These are phyloP conservation scores for Nomada ferruginata DNA, from an alignment of 2,888 invertebrate species.

Conservation along the genomic window DNA sequence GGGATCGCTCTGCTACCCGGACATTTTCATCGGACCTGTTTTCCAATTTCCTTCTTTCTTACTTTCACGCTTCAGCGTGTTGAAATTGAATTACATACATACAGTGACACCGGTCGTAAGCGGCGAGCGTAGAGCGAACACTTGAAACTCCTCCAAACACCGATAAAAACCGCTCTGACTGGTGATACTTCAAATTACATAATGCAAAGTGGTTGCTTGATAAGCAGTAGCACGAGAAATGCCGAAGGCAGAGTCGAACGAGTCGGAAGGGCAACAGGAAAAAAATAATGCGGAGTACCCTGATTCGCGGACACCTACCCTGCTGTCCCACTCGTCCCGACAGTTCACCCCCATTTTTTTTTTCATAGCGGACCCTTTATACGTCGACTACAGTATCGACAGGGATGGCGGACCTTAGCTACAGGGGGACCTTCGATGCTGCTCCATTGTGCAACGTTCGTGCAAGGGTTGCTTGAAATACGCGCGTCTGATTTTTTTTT, in stretches of 20 bases:
- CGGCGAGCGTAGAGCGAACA: neutral
- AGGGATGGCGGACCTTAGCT: slow-evolving; percentile 65
- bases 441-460: slow-evolving; percentile 64
- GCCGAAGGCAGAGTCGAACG: slow-evolving; percentile 15
- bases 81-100: slow-evolving; percentile 47
- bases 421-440: slow-evolving; percentile 51
- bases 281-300: slow-evolving; percentile 44
- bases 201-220: slow-evolving; percentile 23
- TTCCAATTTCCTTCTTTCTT: slow-evolving; percentile 64
- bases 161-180: slow-evolving; percentile 1
- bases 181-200: slow-evolving; percentile 41
- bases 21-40: slow-evolving; percentile 68
- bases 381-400: slow-evolving; percentile 66
- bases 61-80: slow-evolving; percentile 41
- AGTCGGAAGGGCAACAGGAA: slow-evolving; percentile 30
- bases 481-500: slow-evolving; percentile 67
- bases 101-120: slow-evolving; percentile 5
- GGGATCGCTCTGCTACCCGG: slow-evolving; percentile 51
- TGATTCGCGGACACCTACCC: slow-evolving; percentile 54
- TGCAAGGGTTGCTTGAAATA: slow-evolving; percentile 76
- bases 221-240: neutral
- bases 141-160: neutral
- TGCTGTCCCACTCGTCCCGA: slow-evolving; percentile 26
- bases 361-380: slow-evolving; percentile 57
- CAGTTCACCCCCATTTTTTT: slow-evolving; percentile 37